Evolutionary conservation across 2,888 invertebrate genomes (phyloP).

Genomic region (Conchocele bisecta): DNA sequence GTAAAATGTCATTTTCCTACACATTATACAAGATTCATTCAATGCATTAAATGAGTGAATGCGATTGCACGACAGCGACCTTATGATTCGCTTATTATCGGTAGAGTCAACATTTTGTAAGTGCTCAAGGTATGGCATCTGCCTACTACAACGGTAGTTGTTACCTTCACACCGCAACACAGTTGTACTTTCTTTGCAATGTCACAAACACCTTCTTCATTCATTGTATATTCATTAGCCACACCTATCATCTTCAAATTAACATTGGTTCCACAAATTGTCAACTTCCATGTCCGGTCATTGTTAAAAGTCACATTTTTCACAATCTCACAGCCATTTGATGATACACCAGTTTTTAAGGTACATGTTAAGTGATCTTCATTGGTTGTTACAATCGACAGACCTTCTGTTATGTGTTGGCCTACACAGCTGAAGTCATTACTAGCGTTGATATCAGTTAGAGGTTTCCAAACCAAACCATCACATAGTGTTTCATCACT

Average conservation of each 20-base stretch:
- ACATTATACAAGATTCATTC: constrained; percentile 7
- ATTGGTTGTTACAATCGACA: too few species aligned
- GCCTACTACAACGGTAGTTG: background rate
- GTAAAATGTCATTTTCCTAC: constrained; percentile 23
- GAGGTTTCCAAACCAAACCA: too few species aligned
- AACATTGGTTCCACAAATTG: constrained; percentile 5
- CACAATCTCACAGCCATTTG: background rate
- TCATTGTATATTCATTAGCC: background rate
- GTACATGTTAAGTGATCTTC: too few species aligned
- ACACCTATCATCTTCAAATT: background rate
- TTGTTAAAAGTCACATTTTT: constrained; percentile 2
- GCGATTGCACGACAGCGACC: constrained; percentile 14
- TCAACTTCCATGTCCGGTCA: constrained; percentile 5
- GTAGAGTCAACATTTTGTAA: background rate
- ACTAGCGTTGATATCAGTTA: too few species aligned
- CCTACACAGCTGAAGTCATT: too few species aligned
- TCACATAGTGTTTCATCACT: too few species aligned
- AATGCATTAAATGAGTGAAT: constrained; percentile 4
- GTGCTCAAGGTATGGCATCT: constrained; percentile 2
- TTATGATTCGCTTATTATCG: constrained; percentile 12
- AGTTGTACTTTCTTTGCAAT: background rate
- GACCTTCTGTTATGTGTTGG: too few species aligned
- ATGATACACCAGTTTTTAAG: too few species aligned
- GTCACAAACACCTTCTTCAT: constrained; percentile 1
- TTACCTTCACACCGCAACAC: constrained; percentile 15